A percentile compares a stretch with the other conserved stretches of the same genome.
phyloP scores from a whole-genome alignment of 2,888 invertebrate species.

The Melanostoma mellinum region DNA sequence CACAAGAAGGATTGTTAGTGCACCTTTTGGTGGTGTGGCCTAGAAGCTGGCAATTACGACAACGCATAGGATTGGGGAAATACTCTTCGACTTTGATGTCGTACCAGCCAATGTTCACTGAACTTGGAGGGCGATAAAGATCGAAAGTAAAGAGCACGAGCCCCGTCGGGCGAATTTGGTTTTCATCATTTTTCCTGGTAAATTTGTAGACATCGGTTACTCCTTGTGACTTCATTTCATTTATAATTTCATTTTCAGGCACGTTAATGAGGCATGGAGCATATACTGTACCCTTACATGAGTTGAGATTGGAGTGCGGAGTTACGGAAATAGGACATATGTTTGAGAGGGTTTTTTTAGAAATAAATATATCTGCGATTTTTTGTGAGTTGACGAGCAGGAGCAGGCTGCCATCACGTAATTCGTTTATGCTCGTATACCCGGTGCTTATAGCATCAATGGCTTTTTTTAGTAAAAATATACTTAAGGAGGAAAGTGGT shows the following conservation, averaged over 20 bases:
- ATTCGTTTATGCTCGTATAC: neutral
- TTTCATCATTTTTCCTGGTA: neutral
- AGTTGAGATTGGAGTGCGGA: neutral
- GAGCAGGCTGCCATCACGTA: neutral
- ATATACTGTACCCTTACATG: too few relatives aligned
- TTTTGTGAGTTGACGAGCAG: neutral
- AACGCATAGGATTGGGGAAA: too few relatives aligned
- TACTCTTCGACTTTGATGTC: neutral
- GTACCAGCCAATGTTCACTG: conserved; percentile 33
- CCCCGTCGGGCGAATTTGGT: conserved; percentile 3
- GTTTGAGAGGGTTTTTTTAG: neutral
- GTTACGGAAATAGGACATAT: neutral
- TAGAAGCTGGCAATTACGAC: too few relatives aligned
- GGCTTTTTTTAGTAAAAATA: neutral
- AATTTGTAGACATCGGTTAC: conserved; percentile 16
- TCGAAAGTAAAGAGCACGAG: conserved; percentile 40
- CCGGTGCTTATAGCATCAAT: neutral
- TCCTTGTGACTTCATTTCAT: too few relatives aligned
- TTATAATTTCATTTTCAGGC: too few relatives aligned
- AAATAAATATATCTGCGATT: neutral
- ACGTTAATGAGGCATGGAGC: too few relatives aligned
- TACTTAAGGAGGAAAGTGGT: neutral
- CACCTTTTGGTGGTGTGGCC: too few relatives aligned
- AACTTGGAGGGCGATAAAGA: conserved; percentile 18
- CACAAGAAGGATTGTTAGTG: too few relatives aligned